Evolutionary conservation across 2,888 invertebrate species (phyloP), one percentile per base, ranked within the genome.

Genomic region (Drosophila gaucha): DNA sequence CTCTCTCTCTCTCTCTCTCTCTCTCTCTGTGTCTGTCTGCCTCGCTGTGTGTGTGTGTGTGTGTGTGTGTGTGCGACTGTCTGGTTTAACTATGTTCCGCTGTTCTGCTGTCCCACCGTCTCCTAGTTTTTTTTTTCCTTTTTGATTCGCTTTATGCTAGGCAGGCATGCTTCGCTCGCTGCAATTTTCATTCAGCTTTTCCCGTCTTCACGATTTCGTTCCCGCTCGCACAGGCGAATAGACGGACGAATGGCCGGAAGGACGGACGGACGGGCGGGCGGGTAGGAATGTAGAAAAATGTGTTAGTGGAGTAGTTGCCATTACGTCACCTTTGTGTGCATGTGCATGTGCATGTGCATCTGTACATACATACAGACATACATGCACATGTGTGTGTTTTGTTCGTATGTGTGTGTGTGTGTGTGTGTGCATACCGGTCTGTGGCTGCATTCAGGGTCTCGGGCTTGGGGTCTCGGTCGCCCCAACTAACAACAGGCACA

Each of bases 231-330:
- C 9, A 20, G 36, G 22, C 49, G 49, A 43, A 51, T 49, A 35
- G 71, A 30, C 54, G 67, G 47, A 12, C 22, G 26, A 33, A 6
- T 9, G 16, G 26, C 6, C 9, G 20, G 1, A 31, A 18, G 20
- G 46, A n/a, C 24, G 43, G 30, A 3, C 12, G 44, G 38, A 16
- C n/a, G 26, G 55, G 54, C 70, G 55, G 49, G 73, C 10, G 77
- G 82, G 85, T 76, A 88, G 89, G 90, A 90, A 90, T 90, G 90
- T 89, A 91, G 90, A 89, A 91, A 91, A 91, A 91, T 91, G 91
- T 91, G 91, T 91, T 91, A 91, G 91, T 91, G 91, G 91, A 91
- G 91, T 91, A 91, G 91, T 90, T 91, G 90, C 83, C 89, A 91
- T 91, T 91, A 91, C 91, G 91, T 91, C 91, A 91, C 90, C 90